Evolutionary conservation across 2,113 vertebrate species (phyloP).

Genomic region (Scolopax mira): DNA sequence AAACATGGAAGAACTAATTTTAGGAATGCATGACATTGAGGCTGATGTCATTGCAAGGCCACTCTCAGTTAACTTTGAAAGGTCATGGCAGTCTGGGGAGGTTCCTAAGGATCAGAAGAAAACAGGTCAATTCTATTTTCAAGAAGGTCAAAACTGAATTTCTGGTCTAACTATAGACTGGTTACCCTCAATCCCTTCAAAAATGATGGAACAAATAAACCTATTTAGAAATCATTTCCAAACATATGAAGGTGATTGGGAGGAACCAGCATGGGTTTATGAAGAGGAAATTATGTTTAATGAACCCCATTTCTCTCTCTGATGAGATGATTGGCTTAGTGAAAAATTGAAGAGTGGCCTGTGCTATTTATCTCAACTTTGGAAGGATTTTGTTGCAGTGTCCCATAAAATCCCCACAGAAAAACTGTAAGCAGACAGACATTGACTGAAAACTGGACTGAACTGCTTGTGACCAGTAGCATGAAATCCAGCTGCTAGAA

Average conservation of each 20-base stretch:
- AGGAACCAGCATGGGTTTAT: not conserved
- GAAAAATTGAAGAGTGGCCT: not conserved
- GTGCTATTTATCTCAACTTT: not conserved
- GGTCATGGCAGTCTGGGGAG: not conserved
- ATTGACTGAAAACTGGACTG: not conserved
- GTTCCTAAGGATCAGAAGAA: not conserved
- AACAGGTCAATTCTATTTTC: not conserved
- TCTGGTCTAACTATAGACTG: not conserved
- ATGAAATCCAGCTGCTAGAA: not conserved
- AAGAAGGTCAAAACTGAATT: not conserved
- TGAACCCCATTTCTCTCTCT: rapidly evolving
- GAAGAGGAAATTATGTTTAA: not conserved
- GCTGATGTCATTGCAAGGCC: not conserved
- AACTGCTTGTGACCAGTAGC: not conserved
- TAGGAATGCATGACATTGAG: not conserved
- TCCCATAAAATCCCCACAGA: not conserved
- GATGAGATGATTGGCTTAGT: not conserved
- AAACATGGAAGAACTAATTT: not conserved
- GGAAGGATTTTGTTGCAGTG: not conserved
- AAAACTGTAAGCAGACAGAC: not conserved
- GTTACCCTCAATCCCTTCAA: not conserved
- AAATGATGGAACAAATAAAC: not conserved
- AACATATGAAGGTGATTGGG: not conserved
- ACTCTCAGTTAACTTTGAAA: not conserved
- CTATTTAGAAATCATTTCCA: not conserved